Percentiles rank a stretch among this genome's conserved stretches.
Evolutionary conservation across 2,797 vertebrate species (phyloP).

Genomic region (Crypturellus tataupa): DNA sequence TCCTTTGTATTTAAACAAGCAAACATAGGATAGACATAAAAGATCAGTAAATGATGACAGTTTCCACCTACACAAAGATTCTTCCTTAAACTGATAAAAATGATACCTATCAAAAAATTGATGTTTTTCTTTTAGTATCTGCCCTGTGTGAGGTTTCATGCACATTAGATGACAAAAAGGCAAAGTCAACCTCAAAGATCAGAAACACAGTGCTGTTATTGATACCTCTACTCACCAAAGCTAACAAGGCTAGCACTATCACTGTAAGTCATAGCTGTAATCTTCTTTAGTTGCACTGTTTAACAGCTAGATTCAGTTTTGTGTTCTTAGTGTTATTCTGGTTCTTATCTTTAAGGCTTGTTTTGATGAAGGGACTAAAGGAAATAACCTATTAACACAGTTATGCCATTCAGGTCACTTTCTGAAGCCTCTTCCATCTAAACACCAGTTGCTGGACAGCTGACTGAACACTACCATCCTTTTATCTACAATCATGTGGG

Average conservation of each 20-base stretch:
- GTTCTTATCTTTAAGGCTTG: neutral
- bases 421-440: conserved; percentile 58
- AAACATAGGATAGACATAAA: neutral
- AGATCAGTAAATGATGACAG: neutral
- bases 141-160: neutral
- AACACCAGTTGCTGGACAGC: conserved; percentile 63
- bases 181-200: neutral
- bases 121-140: neutral
- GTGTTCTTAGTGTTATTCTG: neutral
- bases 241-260: neutral
- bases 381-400: conserved; percentile 23
- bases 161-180: neutral
- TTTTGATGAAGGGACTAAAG: conserved; percentile 54
- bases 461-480: conserved; percentile 65
- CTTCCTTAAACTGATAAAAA: neutral
- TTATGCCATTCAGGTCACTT: conserved; percentile 65
- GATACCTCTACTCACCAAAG: neutral
- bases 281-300: neutral
- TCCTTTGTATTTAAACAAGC: neutral
- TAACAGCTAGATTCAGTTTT: neutral
- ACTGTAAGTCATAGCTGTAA: neutral
- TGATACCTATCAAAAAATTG: neutral
- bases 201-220: neutral
- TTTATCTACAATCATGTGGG: conserved; percentile 68
- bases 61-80: neutral